Evolutionary conservation across 2,888 invertebrate genomes (phyloP).

Genomic region (Macaria notata): DNA sequence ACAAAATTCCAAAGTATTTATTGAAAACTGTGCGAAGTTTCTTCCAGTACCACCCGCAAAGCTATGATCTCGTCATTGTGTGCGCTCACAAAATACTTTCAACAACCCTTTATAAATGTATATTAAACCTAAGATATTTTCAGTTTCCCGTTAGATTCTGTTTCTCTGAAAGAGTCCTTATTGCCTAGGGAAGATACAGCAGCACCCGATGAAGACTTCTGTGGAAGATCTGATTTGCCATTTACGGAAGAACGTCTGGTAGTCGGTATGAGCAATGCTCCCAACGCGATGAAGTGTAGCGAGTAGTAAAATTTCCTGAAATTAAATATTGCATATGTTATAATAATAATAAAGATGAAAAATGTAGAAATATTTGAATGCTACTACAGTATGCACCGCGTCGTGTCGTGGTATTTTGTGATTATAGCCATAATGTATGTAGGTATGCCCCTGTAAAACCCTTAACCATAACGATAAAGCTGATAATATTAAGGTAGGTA

Average conservation of each 20-base stretch:
- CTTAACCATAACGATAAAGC: too few species aligned
- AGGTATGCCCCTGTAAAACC: too few species aligned
- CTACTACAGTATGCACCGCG: too few species aligned
- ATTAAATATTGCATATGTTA: slow-evolving; percentile 26
- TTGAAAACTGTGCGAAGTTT: too few species aligned
- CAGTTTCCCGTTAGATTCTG: slow-evolving; percentile 61
- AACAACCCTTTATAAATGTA: slow-evolving; percentile 5
- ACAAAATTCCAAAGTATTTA: too few species aligned
- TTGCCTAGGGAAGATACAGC: slow-evolving; percentile 21
- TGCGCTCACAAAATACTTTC: slow-evolving; percentile 1
- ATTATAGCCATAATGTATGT: too few species aligned
- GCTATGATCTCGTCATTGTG: too few species aligned
- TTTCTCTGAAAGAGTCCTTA: slow-evolving; percentile 36
- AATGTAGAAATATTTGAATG: too few species aligned
- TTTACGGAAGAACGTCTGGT: slow-evolving; percentile 30
- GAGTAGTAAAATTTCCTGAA: slow-evolving; percentile 82
- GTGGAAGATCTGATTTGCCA: slow-evolving; percentile 29
- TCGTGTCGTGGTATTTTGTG: too few species aligned
- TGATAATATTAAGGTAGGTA: too few species aligned
- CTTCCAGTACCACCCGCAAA: too few species aligned
- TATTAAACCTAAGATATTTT: slow-evolving; percentile 46
- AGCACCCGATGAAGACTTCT: slow-evolving; percentile 38
- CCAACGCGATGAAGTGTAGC: slow-evolving; percentile 73
- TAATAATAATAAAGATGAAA: too few species aligned
- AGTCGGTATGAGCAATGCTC: slow-evolving; percentile 66